A percentile compares a stretch with the other conserved stretches of the same genome.
Conservation (phyloP, 2,797 vertebrate species). For the Ctenosaura bakeri region DNA sequence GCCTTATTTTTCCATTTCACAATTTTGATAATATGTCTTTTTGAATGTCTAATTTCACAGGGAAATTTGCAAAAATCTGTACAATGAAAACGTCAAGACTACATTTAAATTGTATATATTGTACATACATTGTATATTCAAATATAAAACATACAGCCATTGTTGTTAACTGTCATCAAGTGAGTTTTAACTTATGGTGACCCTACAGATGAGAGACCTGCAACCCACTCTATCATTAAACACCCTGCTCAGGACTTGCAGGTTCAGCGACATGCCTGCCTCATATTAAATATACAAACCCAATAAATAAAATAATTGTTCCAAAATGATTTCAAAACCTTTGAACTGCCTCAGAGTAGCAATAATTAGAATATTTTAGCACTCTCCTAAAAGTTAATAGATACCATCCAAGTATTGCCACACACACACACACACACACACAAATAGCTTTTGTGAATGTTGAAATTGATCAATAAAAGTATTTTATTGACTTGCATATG, state of each 20-base stretch:
- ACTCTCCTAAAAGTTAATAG: neutral
- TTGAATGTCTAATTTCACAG: neutral
- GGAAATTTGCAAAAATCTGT: neutral
- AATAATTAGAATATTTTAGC: neutral
- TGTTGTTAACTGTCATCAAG: too few relatives aligned
- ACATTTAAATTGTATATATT: too few relatives aligned
- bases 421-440: too few relatives aligned
- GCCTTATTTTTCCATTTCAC: neutral
- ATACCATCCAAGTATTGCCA: neutral
- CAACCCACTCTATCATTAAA: too few relatives aligned
- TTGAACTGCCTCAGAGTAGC: neutral
- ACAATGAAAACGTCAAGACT: neutral
- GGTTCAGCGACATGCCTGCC: too few relatives aligned
- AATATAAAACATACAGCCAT: neutral
- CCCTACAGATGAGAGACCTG: too few relatives aligned
- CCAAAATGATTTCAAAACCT: neutral
- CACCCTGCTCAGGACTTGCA: too few relatives aligned
- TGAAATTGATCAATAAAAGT: neutral
- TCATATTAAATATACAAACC: neutral
- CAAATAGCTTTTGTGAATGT: neutral
- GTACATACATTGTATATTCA: neutral
- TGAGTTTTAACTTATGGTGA: too few relatives aligned
- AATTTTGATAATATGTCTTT: neutral
- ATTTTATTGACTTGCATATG: neutral
- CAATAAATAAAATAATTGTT: neutral